Evolutionary conservation across 2,113 vertebrate species (phyloP).

Genomic region (Callipepla squamata): DNA sequence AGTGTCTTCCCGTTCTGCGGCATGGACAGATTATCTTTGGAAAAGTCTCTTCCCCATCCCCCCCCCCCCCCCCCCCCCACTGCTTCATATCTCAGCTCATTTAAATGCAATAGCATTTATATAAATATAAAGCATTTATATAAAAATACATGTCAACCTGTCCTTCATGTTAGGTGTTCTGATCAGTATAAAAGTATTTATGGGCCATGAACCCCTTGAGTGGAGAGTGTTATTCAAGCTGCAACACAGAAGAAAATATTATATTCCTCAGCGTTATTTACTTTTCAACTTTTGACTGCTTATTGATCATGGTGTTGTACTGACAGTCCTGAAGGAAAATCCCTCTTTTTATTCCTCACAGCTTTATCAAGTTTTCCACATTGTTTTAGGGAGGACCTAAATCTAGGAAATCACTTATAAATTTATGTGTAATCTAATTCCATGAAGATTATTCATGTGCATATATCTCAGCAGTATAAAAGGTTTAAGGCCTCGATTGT

Average conservation of each 20-base stretch:
- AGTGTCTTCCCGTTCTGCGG: neutral
- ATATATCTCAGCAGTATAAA: neutral
- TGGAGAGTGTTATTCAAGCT: conserved; percentile 37
- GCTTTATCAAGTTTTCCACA: neutral
- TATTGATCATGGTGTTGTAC: neutral
- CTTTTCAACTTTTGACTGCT: neutral
- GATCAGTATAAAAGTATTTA: conserved; percentile 32
- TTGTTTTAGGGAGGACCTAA: neutral
- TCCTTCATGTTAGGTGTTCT: conserved; percentile 40
- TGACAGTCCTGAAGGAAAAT: neutral
- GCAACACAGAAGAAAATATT: conserved; percentile 44
- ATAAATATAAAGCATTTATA: neutral
- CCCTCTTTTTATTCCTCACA: conserved; percentile 5
- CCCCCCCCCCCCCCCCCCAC: too few species aligned
- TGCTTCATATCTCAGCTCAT: neutral
- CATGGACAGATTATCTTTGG: conserved; percentile 5
- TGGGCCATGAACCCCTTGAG: conserved; percentile 6
- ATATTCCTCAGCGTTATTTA: conserved; percentile 52
- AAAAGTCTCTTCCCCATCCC: neutral
- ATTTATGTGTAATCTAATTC: neutral
- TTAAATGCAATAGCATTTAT: neutral
- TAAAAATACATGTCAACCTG: conserved; percentile 31
- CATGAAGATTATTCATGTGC: neutral
- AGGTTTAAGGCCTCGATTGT: neutral
- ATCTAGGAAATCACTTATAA: neutral